A percentile compares a stretch with the other conserved stretches of the same genome.
Evolutionary conservation across 2,113 vertebrate species (phyloP).

Genomic region (Regulus satrapa): DNA sequence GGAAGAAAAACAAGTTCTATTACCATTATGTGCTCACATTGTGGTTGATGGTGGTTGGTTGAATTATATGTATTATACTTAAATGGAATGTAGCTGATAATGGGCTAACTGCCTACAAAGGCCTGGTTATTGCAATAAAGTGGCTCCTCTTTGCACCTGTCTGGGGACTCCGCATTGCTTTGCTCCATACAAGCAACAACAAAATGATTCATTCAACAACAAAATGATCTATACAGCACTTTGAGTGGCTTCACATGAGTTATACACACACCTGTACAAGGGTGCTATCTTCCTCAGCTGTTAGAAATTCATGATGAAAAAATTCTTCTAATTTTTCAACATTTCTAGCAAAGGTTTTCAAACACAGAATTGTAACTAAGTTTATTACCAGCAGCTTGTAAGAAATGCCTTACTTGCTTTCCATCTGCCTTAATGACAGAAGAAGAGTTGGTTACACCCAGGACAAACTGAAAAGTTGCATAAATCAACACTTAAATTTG

Average conservation of each 20-base stretch:
- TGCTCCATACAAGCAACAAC: background rate
- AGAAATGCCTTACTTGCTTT: background rate
- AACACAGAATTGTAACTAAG: background rate
- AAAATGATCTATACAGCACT: background rate
- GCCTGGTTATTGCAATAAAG: background rate
- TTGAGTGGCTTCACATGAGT: background rate
- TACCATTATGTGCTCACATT: rapidly evolving
- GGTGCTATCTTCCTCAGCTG: background rate
- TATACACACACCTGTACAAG: background rate
- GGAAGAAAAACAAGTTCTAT: background rate
- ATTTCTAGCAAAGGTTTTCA: rapidly evolving
- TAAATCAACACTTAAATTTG: background rate
- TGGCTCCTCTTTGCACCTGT: background rate
- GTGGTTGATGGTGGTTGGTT: background rate
- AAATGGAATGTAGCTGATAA: background rate
- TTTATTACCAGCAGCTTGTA: background rate
- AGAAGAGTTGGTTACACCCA: background rate
- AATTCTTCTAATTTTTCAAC: background rate
- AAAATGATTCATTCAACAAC: background rate
- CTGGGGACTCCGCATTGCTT: rapidly evolving
- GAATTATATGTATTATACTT: background rate
- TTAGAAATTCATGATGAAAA: background rate
- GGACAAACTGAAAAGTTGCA: background rate
- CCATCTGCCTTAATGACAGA: background rate
- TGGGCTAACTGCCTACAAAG: background rate